Evolutionary conservation across 2,797 vertebrate genomes (phyloP), one percentile per base, ranked within the genome.

Genomic region (Mastacembelus armatus): DNA sequence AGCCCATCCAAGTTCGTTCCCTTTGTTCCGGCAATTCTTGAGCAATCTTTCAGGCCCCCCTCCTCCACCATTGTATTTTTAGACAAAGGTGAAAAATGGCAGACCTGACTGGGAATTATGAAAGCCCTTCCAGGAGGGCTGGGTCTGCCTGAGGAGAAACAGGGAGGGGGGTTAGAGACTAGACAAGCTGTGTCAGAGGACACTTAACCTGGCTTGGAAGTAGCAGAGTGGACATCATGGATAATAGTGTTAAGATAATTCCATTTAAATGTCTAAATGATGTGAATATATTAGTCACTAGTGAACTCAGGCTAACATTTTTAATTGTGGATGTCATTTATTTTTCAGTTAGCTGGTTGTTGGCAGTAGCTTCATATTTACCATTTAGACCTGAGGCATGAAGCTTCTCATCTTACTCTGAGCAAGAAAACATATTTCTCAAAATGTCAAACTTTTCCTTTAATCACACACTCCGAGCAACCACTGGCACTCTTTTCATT

Each of bases 11-110:
- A 87, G 54, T 79, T 77, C 52, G 61, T 57, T 83, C 77, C 81
- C 77, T 79, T 86, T 91, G 91, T 93, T 93, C 92, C 92, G 91
- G 77, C 81, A 83, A 93, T 93, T 94, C 90, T 92, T 92, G 81
- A 90, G 81, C 88, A 88, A 90, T 91, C 90, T 91, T 85, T 86
- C 79, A 78, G 84, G 69, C 84, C 71, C 76, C 81, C 66, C 71
- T 40, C 86, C 84, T 76, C 78, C 71, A 68, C 83, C 82, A 92
- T 92, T 92, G 91, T 93, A 90, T 93, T 92, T 90, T 90, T 92
- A 91, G 91, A 91, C 90, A 91, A 90, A 91, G 90, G 86, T 92
- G 89, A 92, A 91, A 91, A 85, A 81, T 88, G 86, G 84, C 84
- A 70, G 75, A 84, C 78, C 74, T 89, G 83, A 81, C 61, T 16